Evolutionary conservation across 2,113 vertebrate genomes (phyloP).

Genomic region (Naja naja): DNA sequence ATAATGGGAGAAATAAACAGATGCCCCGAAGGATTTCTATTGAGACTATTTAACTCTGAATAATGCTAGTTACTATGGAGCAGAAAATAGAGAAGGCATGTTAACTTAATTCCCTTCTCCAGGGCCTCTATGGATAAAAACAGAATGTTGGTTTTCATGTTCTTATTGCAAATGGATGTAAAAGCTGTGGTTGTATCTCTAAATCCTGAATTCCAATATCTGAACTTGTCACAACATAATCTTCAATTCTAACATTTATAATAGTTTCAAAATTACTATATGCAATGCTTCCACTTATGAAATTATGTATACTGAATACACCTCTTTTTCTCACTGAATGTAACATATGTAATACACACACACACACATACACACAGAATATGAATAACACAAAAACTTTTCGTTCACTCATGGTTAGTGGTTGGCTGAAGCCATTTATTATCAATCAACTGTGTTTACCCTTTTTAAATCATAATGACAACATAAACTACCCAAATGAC

Average conservation of each 20-base stretch:
- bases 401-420: no score
- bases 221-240: background rate
- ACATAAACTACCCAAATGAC: no score
- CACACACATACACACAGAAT: no score
- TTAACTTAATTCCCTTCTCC: background rate
- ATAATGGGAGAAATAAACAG: background rate
- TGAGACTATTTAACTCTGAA: background rate
- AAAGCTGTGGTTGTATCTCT: background rate
- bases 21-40: background rate
- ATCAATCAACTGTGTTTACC: no score
- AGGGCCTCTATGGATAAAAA: background rate
- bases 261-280: background rate
- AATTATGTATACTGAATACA: background rate
- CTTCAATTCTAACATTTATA: background rate
- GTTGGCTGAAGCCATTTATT: no score
- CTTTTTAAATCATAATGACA: no score
- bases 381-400: no score
- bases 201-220: background rate
- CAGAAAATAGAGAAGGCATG: background rate
- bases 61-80: background rate
- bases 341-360: background rate
- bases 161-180: background rate
- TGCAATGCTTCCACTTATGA: background rate
- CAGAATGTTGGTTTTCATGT: background rate
- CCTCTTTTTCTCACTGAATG: background rate